Evolutionary conservation across 2,113 vertebrate genomes (phyloP).

Genomic region (Corythornis vintsioides): DNA sequence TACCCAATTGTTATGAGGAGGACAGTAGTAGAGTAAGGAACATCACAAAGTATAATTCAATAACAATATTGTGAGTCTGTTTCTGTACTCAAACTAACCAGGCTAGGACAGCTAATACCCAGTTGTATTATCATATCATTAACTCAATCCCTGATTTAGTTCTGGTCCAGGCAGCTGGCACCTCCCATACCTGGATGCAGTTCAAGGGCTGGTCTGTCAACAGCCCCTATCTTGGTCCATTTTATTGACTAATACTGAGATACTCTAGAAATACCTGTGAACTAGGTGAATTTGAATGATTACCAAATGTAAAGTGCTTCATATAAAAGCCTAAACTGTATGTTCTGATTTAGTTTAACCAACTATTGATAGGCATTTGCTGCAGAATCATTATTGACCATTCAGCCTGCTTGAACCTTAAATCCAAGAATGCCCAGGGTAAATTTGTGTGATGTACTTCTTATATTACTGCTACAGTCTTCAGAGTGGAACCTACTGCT

Average conservation of each 20-base stretch:
- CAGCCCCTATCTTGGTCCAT: background rate
- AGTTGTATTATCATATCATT: accelerated
- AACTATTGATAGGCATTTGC: background rate
- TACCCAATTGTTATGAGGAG: background rate
- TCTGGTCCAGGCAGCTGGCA: background rate
- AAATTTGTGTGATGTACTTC: background rate
- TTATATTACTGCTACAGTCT: background rate
- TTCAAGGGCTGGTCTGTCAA: background rate
- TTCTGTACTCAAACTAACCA: background rate
- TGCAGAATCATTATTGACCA: background rate
- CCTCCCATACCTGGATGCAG: background rate
- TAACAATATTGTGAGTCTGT: background rate
- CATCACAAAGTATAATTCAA: background rate
- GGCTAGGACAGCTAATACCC: background rate
- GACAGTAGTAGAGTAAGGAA: background rate
- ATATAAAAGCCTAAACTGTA: background rate
- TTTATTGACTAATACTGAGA: background rate
- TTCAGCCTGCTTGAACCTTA: background rate
- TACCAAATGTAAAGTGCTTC: background rate
- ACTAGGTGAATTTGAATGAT: background rate
- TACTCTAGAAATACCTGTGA: background rate
- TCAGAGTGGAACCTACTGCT: background rate
- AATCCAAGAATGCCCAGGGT: background rate
- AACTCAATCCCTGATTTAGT: background rate
- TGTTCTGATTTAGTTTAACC: background rate